These are phyloP conservation scores for Stomatorhinus walkeri DNA, from an alignment of 2,797 vertebrate species.

Conservation along the genomic window DNA sequence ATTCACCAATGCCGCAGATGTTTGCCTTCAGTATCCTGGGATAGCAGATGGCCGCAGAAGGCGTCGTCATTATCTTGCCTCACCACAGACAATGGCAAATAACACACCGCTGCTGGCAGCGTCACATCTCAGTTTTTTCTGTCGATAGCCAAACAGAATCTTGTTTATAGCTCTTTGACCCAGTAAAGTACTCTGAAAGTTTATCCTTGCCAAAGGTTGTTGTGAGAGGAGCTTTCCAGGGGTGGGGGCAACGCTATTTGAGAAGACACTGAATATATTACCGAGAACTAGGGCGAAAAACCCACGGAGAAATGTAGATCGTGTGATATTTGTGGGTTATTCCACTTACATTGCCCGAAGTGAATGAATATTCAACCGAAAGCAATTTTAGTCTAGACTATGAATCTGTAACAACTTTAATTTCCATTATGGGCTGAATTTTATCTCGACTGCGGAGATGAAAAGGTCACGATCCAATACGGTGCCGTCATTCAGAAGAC, in stretches of 20 bases:
- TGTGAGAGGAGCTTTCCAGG: not conserved
- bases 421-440: not conserved
- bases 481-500: not conserved
- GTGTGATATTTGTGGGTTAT: not conserved
- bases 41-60: not conserved
- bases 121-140: not conserved
- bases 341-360: not conserved
- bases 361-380: not conserved
- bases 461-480: slow-evolving; percentile 8
- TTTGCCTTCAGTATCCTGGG: not conserved
- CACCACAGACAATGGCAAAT: not conserved
- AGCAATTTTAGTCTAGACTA: not conserved
- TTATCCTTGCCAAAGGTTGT: not conserved
- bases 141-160: not conserved
- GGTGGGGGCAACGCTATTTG: not conserved
- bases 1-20: not conserved
- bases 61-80: not conserved
- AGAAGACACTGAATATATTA: not conserved
- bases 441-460: not conserved
- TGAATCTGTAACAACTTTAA: not conserved
- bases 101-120: not conserved
- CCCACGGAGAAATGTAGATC: not conserved
- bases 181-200: not conserved
- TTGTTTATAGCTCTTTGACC: not conserved
- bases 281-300: not conserved